Conservation (phyloP, 2,797 vertebrate species). For the Antennarius maculatus region DNA sequence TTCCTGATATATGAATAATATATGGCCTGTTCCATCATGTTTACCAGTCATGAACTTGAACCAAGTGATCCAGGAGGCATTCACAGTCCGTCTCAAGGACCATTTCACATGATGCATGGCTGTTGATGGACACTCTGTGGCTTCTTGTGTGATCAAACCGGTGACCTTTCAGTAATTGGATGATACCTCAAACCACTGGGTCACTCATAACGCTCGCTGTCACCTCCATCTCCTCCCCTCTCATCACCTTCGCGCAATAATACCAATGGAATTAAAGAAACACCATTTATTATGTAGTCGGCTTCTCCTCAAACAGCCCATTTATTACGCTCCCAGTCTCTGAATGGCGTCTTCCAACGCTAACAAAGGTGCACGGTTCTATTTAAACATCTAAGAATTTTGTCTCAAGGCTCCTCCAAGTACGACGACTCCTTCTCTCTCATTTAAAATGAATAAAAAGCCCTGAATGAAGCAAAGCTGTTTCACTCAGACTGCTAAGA, state of each 20-base stretch:
- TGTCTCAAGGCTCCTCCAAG: constrained; percentile 15
- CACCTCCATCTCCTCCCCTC: constrained; percentile 7
- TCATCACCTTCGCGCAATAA: constrained; percentile 6
- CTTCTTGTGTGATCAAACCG: constrained; percentile 55
- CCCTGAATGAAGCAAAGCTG: background rate
- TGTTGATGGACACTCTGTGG: constrained; percentile 48
- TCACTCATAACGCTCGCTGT: constrained; percentile 37
- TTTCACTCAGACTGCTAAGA: constrained; percentile 18
- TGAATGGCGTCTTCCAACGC: background rate
- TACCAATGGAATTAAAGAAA: background rate
- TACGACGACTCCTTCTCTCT: too few relatives aligned
- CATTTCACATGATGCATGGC: constrained; percentile 44
- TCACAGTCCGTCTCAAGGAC: constrained; percentile 53
- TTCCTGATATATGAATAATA: constrained; percentile 4
- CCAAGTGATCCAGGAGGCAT: constrained; percentile 16
- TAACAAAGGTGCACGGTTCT: background rate
- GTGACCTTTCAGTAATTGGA: constrained; percentile 68
- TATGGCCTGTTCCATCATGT: background rate
- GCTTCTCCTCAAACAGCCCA: background rate
- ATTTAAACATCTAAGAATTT: constrained; percentile 25
- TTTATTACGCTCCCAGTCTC: too few relatives aligned
- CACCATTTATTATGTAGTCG: background rate
- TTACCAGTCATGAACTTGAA: constrained; percentile 34
- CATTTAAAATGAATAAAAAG: constrained; percentile 10
- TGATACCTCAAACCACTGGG: constrained; percentile 47